A percentile compares a stretch with the other conserved stretches of the same genome.
These are phyloP conservation scores for Neolamprologus sp. DNA, from an alignment of 2,113 vertebrate species.

Conservation along the genomic window DNA sequence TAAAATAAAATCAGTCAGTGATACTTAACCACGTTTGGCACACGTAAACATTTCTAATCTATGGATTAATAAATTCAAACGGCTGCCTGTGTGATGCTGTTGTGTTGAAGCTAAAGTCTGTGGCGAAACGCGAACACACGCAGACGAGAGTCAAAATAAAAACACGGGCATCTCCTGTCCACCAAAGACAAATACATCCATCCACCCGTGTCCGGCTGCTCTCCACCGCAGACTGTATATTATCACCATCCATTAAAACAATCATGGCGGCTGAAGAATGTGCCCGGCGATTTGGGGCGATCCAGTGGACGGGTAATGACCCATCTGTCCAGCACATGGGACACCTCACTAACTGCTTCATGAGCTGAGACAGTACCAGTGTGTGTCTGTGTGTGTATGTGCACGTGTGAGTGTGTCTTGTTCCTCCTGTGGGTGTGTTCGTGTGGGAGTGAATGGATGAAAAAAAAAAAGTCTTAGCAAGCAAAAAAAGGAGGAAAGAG, in stretches of 20 bases:
- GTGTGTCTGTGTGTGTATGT: neutral
- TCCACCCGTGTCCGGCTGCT: neutral
- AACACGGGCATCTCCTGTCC: neutral
- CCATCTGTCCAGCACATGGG: conserved; percentile 40
- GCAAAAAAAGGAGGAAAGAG: neutral
- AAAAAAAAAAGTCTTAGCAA: neutral
- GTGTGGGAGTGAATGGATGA: neutral
- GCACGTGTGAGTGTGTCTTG: neutral
- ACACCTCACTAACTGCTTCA: conserved; percentile 49
- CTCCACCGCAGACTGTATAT: conserved; percentile 23
- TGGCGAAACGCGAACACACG: neutral
- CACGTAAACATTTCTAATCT: neutral
- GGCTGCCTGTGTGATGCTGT: neutral
- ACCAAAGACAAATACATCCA: conserved; percentile 1
- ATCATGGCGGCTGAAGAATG: conserved; percentile 37
- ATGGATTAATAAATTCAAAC: neutral
- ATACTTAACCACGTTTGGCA: neutral
- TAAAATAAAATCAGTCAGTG: neutral
- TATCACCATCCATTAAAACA: conserved; percentile 52
- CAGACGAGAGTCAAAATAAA: neutral
- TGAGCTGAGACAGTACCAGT: conserved; percentile 29
- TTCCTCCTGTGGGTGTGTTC: neutral
- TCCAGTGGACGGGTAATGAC: conserved; percentile 41
- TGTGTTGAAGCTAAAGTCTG: neutral
- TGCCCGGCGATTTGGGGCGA: neutral